These are phyloP conservation scores for Aphodius granarius DNA, from an alignment of 2,888 invertebrate species.

Conservation along the genomic window DNA sequence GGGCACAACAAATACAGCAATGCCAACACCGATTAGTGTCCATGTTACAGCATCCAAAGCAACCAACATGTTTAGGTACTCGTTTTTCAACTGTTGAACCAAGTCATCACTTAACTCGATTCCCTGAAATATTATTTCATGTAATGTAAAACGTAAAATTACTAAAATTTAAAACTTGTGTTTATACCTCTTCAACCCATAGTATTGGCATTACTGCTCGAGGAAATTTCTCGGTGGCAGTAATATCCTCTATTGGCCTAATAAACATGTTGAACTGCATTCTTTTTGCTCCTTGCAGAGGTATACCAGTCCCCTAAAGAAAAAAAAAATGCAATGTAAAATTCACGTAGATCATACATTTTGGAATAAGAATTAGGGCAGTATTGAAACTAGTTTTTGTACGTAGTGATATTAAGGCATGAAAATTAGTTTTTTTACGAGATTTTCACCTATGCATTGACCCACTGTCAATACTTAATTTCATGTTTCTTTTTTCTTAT, in stretches of 20 bases:
- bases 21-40: constrained; percentile 19
- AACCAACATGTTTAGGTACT: constrained; percentile 15
- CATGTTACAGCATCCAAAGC: constrained; percentile 18
- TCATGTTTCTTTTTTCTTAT: too few species aligned
- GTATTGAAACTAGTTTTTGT: too few species aligned
- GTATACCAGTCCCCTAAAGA: constrained; percentile 58
- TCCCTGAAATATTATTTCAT: constrained; percentile 24
- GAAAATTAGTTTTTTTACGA: too few species aligned
- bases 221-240: constrained; percentile 10
- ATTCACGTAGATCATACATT: background rate
- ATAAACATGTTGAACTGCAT: constrained; percentile 72
- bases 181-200: constrained; percentile 33
- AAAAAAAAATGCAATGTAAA: background rate
- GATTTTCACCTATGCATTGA: too few species aligned
- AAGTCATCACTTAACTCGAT: constrained; percentile 26
- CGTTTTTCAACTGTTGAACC: constrained; percentile 24
- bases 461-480: too few species aligned
- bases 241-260: constrained; percentile 50
- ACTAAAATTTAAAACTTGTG: background rate
- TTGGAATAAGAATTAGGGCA: too few species aligned
- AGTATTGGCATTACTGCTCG: constrained; percentile 27
- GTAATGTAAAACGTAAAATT: background rate
- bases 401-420: too few species aligned
- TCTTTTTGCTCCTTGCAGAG: constrained; percentile 64
- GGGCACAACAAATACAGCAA: background rate